phyloP scores from a whole-genome alignment of 2,888 invertebrate genomes.

The Reticulitermes lucifugus region DNA sequence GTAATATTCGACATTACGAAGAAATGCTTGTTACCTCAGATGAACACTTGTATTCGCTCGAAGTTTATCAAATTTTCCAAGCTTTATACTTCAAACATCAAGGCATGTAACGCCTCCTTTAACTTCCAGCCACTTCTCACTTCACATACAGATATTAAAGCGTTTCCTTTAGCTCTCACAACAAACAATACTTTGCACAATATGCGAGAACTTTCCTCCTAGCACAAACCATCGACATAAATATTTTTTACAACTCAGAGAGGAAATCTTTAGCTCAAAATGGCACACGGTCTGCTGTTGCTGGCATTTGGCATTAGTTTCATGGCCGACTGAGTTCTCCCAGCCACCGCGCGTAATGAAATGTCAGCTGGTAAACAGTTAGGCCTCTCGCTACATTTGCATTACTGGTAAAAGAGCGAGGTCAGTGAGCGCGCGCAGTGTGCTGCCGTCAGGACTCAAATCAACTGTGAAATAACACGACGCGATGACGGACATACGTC shows the following conservation, averaged over 20 bases:
- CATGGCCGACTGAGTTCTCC: constrained; percentile 15
- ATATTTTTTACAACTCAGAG: background rate
- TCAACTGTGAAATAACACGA: constrained; percentile 34
- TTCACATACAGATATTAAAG: too few species aligned
- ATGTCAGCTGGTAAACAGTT: constrained; percentile 22
- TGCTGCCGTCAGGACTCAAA: background rate
- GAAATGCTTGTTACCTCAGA: too few species aligned
- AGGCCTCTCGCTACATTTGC: constrained; percentile 13
- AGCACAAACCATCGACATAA: background rate
- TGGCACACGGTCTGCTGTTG: background rate
- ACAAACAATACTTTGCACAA: background rate
- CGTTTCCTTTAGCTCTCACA: too few species aligned
- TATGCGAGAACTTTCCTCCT: background rate
- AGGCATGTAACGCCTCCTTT: too few species aligned
- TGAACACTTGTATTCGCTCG: too few species aligned
- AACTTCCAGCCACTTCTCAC: too few species aligned
- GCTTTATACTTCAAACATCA: too few species aligned
- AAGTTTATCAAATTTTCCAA: too few species aligned
- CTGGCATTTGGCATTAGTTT: constrained; percentile 32
- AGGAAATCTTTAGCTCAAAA: background rate
- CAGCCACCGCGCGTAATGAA: constrained; percentile 1
- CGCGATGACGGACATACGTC: background rate
- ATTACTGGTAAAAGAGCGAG: background rate
- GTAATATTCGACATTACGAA: too few species aligned
- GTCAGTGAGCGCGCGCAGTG: background rate